Conservation (phyloP, 2,113 vertebrate genomes). For the Halcyon malimbica region DNA sequence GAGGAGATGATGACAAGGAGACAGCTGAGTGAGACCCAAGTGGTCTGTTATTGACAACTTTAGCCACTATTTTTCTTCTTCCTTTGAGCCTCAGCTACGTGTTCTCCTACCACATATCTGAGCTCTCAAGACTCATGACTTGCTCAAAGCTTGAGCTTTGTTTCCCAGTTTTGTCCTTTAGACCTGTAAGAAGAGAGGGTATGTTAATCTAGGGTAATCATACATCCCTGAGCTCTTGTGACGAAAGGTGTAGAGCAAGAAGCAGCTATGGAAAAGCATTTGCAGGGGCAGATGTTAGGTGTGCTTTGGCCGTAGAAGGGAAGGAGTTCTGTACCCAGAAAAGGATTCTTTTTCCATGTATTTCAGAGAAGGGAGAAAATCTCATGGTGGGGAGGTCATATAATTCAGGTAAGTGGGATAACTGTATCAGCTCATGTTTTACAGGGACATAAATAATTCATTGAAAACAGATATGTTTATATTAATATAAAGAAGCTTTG, state of each 20-base stretch:
- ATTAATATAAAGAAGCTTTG: neutral
- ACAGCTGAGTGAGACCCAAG: neutral
- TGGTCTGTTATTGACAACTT: neutral
- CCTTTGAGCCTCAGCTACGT: neutral
- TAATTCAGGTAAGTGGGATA: neutral
- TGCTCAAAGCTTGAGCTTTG: neutral
- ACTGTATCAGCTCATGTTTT: neutral
- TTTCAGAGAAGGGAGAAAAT: neutral
- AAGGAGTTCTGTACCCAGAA: neutral
- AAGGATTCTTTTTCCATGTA: neutral
- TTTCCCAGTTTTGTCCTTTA: neutral
- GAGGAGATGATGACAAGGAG: neutral
- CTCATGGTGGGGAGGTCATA: neutral
- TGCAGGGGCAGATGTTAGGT: neutral
- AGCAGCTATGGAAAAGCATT: neutral
- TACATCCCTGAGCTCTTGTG: neutral
- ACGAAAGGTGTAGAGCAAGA: neutral
- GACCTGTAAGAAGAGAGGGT: neutral
- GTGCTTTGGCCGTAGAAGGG: neutral
- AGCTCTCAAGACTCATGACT: neutral
- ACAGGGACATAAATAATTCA: neutral
- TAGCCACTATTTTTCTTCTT: neutral
- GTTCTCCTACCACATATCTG: neutral
- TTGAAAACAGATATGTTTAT: neutral
- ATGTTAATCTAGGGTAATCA: neutral